These are phyloP conservation scores for Pithys albifrons DNA, from an alignment of 2,113 vertebrate genomes.

Conservation along the genomic window DNA sequence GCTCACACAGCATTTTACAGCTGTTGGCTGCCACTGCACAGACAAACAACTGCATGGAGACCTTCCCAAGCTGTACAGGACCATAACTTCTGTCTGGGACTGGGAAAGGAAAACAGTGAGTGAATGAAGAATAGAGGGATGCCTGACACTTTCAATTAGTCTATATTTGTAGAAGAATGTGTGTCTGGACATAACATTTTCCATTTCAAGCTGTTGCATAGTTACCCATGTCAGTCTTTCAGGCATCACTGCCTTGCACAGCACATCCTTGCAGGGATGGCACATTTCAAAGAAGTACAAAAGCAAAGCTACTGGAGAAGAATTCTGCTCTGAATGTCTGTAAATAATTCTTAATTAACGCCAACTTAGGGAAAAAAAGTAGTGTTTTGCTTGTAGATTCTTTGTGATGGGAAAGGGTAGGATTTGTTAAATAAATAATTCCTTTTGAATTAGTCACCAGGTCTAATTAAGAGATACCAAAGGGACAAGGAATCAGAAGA, in stretches of 20 bases:
- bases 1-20: neutral
- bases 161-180: neutral
- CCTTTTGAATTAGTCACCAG: constrained; percentile 45
- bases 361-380: neutral
- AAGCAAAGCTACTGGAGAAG: neutral
- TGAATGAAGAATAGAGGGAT: neutral
- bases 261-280: neutral
- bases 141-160: neutral
- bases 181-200: neutral
- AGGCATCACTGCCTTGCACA: neutral
- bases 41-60: neutral
- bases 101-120: neutral
- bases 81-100: neutral
- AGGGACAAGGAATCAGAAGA: neutral
- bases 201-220: neutral
- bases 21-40: neutral
- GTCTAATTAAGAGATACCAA: constrained; percentile 49
- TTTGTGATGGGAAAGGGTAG: constrained; percentile 7
- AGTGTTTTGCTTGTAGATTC: neutral
- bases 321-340: neutral
- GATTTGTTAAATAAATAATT: constrained; percentile 54
- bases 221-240: neutral
- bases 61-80: neutral
- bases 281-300: neutral
- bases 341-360: constrained; percentile 19